A percentile compares a stretch with the other conserved stretches of the same genome.
Evolutionary conservation across 2,888 invertebrate genomes (phyloP).

Genomic region (Arge pagana): DNA sequence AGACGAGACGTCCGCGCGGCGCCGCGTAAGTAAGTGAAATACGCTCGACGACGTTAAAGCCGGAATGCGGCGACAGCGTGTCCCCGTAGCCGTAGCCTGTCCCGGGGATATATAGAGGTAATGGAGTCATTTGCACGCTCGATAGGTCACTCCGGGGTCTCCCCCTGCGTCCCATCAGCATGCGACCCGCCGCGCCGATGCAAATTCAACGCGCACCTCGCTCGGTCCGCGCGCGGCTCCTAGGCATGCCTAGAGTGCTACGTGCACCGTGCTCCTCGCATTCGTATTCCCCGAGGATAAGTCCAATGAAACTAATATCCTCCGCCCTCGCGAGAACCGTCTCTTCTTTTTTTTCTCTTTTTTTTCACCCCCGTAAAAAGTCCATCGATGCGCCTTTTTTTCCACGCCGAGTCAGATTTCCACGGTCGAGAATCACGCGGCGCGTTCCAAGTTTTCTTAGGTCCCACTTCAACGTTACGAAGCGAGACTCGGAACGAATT

Average conservation of each 20-base stretch:
- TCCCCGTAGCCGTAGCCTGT: not conserved
- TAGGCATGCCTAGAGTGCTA: too few species aligned
- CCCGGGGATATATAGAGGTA: slow-evolving; percentile 39
- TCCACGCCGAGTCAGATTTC: too few species aligned
- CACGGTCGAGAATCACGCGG: too few species aligned
- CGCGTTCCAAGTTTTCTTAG: too few species aligned
- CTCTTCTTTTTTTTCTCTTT: slow-evolving; percentile 25
- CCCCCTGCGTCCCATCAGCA: slow-evolving; percentile 41
- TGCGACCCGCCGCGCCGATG: slow-evolving; percentile 38
- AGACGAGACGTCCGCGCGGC: not conserved
- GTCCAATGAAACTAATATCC: too few species aligned
- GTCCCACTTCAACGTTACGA: too few species aligned
- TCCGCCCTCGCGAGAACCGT: slow-evolving; percentile 17
- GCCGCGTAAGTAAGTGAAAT: too few species aligned
- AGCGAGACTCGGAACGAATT: too few species aligned
- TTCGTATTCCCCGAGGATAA: too few species aligned
- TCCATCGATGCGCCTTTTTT: too few species aligned
- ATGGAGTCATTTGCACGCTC: slow-evolving; percentile 49
- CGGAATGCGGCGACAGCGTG: not conserved
- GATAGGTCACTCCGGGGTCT: slow-evolving; percentile 40
- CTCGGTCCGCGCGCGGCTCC: slow-evolving; percentile 16
- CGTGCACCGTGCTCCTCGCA: too few species aligned
- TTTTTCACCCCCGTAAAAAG: slow-evolving; percentile 10
- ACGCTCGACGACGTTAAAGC: too few species aligned
- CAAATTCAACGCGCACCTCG: slow-evolving; percentile 24